Percentiles rank a stretch among this genome's conserved stretches.
phyloP scores from a whole-genome alignment of 2,113 vertebrate genomes.

The Burhinus bistriatus region DNA sequence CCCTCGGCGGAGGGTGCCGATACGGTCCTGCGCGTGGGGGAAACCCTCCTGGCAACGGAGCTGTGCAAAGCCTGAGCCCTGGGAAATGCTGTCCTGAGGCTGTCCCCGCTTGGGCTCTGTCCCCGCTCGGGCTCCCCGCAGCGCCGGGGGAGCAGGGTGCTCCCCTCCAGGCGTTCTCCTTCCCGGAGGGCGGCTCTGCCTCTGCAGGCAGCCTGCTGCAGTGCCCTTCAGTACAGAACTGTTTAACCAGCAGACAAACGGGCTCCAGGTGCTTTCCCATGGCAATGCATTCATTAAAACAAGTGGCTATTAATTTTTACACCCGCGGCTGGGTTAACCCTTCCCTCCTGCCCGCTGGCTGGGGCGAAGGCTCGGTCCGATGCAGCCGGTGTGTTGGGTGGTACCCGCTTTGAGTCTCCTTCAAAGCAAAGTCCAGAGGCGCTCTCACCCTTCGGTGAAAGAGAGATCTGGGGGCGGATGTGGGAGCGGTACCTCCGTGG shows the following conservation, averaged over 20 bases:
- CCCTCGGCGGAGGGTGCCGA: rapidly evolving
- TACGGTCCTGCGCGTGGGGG: rapidly evolving
- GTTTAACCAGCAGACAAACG: background rate
- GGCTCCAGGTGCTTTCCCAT: background rate
- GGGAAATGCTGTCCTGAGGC: background rate
- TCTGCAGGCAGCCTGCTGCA: background rate
- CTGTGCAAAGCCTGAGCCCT: background rate
- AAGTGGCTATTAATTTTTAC: background rate
- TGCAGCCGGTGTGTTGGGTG: background rate
- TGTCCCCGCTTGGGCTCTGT: background rate
- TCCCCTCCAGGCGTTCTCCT: background rate
- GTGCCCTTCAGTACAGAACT: background rate
- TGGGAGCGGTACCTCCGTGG: background rate
- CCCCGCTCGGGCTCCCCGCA: background rate
- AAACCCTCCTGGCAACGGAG: background rate
- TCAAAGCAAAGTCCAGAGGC: rapidly evolving
- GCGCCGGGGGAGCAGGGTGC: background rate
- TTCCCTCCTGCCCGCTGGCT: background rate
- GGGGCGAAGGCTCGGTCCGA: background rate
- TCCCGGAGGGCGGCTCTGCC: background rate
- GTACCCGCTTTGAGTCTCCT: background rate
- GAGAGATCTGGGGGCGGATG: background rate
- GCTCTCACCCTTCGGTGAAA: background rate
- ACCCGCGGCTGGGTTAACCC: background rate
- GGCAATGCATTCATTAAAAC: background rate